phyloP scores from a whole-genome alignment of 2,888 invertebrate genomes.

The Trissoscelio sp. region DNA sequence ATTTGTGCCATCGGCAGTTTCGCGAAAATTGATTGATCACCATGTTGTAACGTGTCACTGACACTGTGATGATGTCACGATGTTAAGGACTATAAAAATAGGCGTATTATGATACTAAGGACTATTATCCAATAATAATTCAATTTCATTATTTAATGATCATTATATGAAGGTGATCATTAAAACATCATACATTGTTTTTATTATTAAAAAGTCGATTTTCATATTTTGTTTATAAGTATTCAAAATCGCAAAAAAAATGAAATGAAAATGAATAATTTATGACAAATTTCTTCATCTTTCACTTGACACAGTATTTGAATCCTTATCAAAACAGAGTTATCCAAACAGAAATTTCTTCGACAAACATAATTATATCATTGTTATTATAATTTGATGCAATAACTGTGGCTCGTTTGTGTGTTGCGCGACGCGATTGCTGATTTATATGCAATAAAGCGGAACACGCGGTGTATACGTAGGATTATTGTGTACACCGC shows the following conservation, averaged over 20 bases:
- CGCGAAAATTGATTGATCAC: slow-evolving; percentile 44
- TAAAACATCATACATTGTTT: too few relatives aligned
- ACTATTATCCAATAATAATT: too few relatives aligned
- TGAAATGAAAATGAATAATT: slow-evolving; percentile 47
- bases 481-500: slow-evolving; percentile 48
- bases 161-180: too few relatives aligned
- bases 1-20: slow-evolving; percentile 28
- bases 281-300: slow-evolving; percentile 47
- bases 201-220: too few relatives aligned
- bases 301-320: slow-evolving; percentile 55
- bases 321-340: slow-evolving; percentile 51
- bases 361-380: slow-evolving; percentile 52
- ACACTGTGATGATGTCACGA: slow-evolving; percentile 65
- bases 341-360: slow-evolving; percentile 57
- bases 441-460: slow-evolving; percentile 62
- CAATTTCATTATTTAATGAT: too few relatives aligned
- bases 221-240: too few relatives aligned
- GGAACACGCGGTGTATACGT: slow-evolving; percentile 42
- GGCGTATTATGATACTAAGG: slow-evolving; percentile 18
- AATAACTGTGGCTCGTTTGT: slow-evolving; percentile 22
- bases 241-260: too few relatives aligned
- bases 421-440: slow-evolving; percentile 35
- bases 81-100: slow-evolving; percentile 62
- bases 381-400: slow-evolving; percentile 58
- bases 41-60: slow-evolving; percentile 15